Evolutionary conservation across 2,113 vertebrate species (phyloP), one percentile per base, ranked within the genome.

Genomic region (Alexandromys fortis): DNA sequence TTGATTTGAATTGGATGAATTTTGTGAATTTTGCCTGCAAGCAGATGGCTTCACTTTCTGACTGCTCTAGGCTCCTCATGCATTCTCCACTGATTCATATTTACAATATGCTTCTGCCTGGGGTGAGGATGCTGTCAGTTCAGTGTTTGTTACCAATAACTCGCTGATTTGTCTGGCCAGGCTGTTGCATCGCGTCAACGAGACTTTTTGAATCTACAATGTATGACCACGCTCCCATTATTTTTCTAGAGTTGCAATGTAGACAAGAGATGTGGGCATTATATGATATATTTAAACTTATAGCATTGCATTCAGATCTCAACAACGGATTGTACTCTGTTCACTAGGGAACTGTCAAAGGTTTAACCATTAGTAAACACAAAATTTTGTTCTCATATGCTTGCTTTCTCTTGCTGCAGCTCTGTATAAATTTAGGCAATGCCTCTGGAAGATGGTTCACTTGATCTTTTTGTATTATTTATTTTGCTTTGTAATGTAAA

Each of bases 111-210:
- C 14, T 92, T 82, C 67, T 55, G 79, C 73, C n/a, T 92, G 13
- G 68, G 67, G 45, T 6, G 3, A 58, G 35, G 68, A 87, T 92
- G 91, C 45, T 7, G 0, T 76, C 52, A 52, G 0, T 81, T 94
- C 38, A 52, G 47, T 78, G 30, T 81, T 49, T 52, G 47, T 79
- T 87, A 38, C 17, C 45, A 90, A 85, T 55, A 92, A 61, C 65
- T 93, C 86, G 75, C 49, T 90, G 11, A 93, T 96, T 79, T 85
- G 16, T 81, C 61, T 95, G 93, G 45, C 38, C 30, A 85, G 76
- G 22, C 73, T 61, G 22, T 87, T 77, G 33, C 14, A 19, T 1
- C 52, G 35, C 30, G 33, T 75, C 61, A 26, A n/a, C 68, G 70
- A 67, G 90, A 70, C 33, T 87, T 38, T 73, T 58, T 94, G 35